Evolutionary conservation across 2,113 vertebrate genomes (phyloP), one percentile per base, ranked within the genome.

Genomic region (Osmerus eperlanus): DNA sequence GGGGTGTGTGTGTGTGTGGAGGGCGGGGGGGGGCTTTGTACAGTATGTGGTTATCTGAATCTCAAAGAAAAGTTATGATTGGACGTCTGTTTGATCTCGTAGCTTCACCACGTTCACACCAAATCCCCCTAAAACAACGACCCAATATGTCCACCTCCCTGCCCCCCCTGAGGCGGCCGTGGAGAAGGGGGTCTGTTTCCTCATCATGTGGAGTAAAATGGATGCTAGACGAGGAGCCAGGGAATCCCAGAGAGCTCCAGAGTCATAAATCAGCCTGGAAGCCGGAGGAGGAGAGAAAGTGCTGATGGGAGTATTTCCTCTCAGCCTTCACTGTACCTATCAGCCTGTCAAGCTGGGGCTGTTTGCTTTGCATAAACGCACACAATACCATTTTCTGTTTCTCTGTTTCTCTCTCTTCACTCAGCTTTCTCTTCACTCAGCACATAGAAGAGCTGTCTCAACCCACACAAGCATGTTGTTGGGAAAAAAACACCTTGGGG

Each of bases 241-340:
- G 85, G 87, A 90, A 89, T 88, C 88, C 87, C 85, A 71, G 70
- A 21, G 76, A 85, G 77, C 80, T 72, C 67, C 4, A 21, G 75
- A 76, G 83, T 79, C 83, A 87, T 88, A 87, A 86, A 88, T 90
- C 85, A 89, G 75, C 65, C 55, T 64, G 83, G 79, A 83, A 83
- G 81, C 83, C 79, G 80, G 28, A 64, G 51, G 78, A 84, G 87
- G 81, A 85, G 87, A 84, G 80, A 87, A 91, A 89, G 73, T 73
- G 87, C 86, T 89, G 87, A 89, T 83, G 82, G 84, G 79, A 83
- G 85, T 77, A 47, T 88, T 90, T 84, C 81, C 84, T 70, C 75
- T 73, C 65, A 81, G 79, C 73, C 59, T 81, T 72, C 68, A 54
- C 77, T 77, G 71, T 77, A 83, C 72, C 83, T 78, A 16, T 6